Base-by-base conservation (phyloP, 2,797 vertebrate genomes). In the Todus mexicanus region DNA sequence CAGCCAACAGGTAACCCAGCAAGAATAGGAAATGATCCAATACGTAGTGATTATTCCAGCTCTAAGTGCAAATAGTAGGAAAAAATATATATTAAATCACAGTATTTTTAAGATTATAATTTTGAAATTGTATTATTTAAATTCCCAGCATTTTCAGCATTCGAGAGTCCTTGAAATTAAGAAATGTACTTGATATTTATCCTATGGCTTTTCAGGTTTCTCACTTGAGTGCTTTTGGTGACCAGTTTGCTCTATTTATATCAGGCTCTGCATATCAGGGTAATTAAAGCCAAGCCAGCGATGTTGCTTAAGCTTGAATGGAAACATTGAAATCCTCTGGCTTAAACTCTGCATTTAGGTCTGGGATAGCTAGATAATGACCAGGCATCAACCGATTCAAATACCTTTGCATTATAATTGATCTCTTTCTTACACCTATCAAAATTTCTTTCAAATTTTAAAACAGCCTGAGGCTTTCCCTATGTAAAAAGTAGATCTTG, bases 381-480 rank as follows among this genome's bases (percentile, higher is more conserved):
- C 37, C 26, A 48, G 11, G 42, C 57, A 86, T 79, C 66, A 76
- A 61, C 75, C 37, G 29, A 8, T 81, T 90, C 35, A 37, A 74
- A 61, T 64, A 48, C 29, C 27, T 93, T 82, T 79, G 33, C 25
- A 4, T 90, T 78, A 40, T 74, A 89, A 81, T 85, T 86, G 87
- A 70, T 91, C 47, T 51, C 31, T 79, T 48, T 91, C 63, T 33
- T 31, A 40, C 50, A 60, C 37, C 57, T 85, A 65, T 77, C 72
- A 68, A 85, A 71, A 74, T 66, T 84, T 70, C n/a, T 59, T 93
- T 74, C 56, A 68, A 80, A 83, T 57, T 83, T 89, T 92, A 64
- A 63, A 87, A 83, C 63, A 92, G 87, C 89, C 87, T 59, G 65
- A 56, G 91, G 89, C 85, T 93, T 80, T 89, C 57, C 60, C 53